These are phyloP conservation scores for Zingel zingel DNA, from an alignment of 2,113 vertebrate genomes.

Conservation along the genomic window DNA sequence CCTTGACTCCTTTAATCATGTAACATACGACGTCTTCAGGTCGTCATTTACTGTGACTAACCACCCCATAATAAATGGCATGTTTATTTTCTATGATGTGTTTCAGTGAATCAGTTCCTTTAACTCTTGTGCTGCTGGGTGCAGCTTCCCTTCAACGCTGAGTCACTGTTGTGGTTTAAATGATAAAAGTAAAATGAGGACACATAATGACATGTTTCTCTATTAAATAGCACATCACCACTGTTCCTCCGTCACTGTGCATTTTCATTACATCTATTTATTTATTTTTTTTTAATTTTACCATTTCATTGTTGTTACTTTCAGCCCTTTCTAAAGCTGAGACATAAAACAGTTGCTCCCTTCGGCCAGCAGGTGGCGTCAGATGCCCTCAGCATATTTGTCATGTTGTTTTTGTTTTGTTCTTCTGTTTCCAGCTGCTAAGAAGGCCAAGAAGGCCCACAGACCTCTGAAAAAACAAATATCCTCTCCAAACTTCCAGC, in stretches of 20 bases:
- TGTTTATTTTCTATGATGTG: background rate
- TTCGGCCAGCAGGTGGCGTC: conserved; percentile 61
- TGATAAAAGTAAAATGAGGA: conserved; percentile 11
- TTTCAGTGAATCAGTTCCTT: background rate
- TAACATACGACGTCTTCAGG: background rate
- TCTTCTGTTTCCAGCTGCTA: conserved; percentile 71
- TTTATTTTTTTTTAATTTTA: conserved; percentile 28
- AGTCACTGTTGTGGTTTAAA: background rate
- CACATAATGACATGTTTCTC: background rate
- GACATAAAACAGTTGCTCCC: background rate
- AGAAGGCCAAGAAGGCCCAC: conserved; percentile 89
- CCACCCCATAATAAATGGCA: background rate
- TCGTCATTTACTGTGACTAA: background rate
- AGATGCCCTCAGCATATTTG: background rate
- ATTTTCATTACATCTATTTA: conserved; percentile 23
- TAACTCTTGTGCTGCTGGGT: background rate
- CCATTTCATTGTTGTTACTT: background rate
- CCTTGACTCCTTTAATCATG: background rate
- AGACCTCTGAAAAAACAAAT: conserved; percentile 91
- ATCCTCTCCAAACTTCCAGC: conserved; percentile 92
- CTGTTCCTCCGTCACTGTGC: background rate
- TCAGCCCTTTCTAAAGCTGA: background rate
- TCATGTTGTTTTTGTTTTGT: background rate
- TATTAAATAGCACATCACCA: conserved; percentile 15
- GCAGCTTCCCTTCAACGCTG: background rate